These are phyloP conservation scores for Microctonus brassicae DNA, from an alignment of 2,888 invertebrate genomes.

Conservation along the genomic window DNA sequence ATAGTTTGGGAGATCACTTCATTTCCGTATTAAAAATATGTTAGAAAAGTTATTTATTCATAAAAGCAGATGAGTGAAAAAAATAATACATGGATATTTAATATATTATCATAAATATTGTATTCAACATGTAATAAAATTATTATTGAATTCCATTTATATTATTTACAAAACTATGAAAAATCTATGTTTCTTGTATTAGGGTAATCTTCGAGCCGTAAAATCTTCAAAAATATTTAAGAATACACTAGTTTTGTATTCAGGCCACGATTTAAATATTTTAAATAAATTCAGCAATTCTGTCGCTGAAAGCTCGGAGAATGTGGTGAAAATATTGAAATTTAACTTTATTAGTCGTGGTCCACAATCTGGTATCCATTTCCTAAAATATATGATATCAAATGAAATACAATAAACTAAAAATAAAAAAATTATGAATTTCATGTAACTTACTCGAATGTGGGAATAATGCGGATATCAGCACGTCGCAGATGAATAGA, in stretches of 20 bases:
- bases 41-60: no score
- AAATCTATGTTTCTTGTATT: not conserved
- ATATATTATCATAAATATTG: not conserved
- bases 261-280: slow-evolving; percentile 67
- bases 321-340: slow-evolving; percentile 80
- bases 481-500: slow-evolving; percentile 76
- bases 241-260: slow-evolving; percentile 40
- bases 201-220: no score
- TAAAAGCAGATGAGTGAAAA: not conserved
- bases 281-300: slow-evolving; percentile 78
- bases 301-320: slow-evolving; percentile 76
- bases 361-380: slow-evolving; percentile 83
- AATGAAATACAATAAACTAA: not conserved
- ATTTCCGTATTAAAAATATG: not conserved
- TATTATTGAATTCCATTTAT: not conserved
- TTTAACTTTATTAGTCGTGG: slow-evolving; percentile 74
- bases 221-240: not conserved
- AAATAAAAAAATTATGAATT: slow-evolving; percentile 30
- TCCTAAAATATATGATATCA: slow-evolving; percentile 70
- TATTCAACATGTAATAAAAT: not conserved
- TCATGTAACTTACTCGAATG: slow-evolving; percentile 77
- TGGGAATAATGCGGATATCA: slow-evolving; percentile 76
- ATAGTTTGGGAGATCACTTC: not conserved
- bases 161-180: not conserved
- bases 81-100: not conserved